Evolutionary conservation across 2,113 vertebrate genomes (phyloP).

Genomic region (Arenaria interpres): DNA sequence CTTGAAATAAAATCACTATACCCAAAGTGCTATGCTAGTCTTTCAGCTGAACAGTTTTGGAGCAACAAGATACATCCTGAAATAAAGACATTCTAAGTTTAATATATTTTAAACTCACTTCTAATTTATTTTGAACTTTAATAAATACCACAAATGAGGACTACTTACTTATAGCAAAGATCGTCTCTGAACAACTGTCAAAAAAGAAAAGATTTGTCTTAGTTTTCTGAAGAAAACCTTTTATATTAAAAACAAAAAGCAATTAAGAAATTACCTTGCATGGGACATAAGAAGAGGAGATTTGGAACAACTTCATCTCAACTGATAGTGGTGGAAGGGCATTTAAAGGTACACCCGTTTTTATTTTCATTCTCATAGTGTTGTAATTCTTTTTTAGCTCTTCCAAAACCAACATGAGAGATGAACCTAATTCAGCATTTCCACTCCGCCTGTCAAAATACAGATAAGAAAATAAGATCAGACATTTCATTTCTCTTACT

Average conservation of each 20-base stretch:
- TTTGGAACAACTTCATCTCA: constrained; percentile 37
- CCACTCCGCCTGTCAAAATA: constrained; percentile 34
- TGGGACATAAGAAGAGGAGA: not conserved
- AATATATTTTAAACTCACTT: not conserved
- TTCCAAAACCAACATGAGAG: constrained; percentile 33
- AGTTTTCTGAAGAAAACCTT: not conserved
- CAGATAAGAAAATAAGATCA: not conserved
- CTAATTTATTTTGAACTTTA: not conserved
- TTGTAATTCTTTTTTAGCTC: constrained; percentile 61
- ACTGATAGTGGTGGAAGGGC: constrained; percentile 63
- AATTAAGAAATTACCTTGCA: not conserved
- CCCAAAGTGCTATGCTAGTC: not conserved
- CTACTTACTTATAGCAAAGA: constrained; percentile 64
- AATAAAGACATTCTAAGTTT: not conserved
- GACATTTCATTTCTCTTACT: not conserved
- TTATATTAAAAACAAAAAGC: not conserved
- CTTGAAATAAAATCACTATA: not conserved
- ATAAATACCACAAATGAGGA: not conserved
- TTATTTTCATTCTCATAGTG: constrained; percentile 50
- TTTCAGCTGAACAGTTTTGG: not conserved
- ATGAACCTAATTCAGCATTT: constrained; percentile 20
- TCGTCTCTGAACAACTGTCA: constrained; percentile 53
- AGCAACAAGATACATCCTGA: not conserved
- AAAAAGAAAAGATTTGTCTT: not conserved
- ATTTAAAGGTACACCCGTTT: constrained; percentile 49